phyloP scores from a whole-genome alignment of 2,797 vertebrate genomes.

The Avahi laniger region DNA sequence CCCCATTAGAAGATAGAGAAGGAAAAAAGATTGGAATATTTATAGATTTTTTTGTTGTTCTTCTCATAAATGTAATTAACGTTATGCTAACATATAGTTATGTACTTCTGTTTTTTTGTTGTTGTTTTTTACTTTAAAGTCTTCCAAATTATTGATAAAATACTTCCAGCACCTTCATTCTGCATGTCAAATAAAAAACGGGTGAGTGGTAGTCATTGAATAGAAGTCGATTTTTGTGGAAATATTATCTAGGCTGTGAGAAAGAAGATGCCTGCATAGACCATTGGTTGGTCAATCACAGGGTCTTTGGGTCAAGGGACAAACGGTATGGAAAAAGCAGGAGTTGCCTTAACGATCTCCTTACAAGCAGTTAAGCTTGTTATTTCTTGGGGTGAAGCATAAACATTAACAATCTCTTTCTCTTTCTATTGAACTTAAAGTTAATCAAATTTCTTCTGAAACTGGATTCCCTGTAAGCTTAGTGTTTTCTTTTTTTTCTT shows the following conservation, averaged over 20 bases:
- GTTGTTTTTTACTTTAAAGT: background rate
- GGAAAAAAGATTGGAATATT: background rate
- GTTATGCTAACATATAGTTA: background rate
- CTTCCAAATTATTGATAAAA: background rate
- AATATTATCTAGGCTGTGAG: background rate
- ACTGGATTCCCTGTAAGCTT: background rate
- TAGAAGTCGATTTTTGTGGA: background rate
- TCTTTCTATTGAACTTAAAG: background rate
- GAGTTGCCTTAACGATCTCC: background rate
- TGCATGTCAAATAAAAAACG: background rate
- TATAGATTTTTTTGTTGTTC: background rate
- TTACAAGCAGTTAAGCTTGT: background rate
- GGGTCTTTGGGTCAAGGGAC: background rate
- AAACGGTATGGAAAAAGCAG: too few species aligned
- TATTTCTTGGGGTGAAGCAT: background rate
- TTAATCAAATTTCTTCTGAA: conserved; percentile 29
- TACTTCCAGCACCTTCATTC: background rate
- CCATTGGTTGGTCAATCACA: background rate
- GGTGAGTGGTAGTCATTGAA: background rate
- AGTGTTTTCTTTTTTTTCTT: too few species aligned
- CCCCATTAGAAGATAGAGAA: background rate
- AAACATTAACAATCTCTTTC: background rate
- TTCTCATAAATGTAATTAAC: background rate
- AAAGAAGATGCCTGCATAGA: background rate
- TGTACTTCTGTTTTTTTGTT: background rate